phyloP scores from a whole-genome alignment of 2,888 invertebrate genomes.

The Rhogogaster chlorosoma region DNA sequence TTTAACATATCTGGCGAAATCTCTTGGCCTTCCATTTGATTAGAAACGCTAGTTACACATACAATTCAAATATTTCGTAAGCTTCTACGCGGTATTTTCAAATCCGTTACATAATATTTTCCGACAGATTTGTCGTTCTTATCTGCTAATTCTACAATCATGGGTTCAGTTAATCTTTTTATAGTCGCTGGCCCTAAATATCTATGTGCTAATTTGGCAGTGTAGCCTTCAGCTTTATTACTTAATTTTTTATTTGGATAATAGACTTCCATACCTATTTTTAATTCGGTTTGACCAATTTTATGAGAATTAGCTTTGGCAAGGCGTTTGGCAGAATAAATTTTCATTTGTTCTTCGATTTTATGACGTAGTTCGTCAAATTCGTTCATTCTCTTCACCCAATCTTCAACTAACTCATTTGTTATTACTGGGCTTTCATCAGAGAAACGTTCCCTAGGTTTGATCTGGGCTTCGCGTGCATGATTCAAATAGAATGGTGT shows the following conservation, averaged over 20 bases:
- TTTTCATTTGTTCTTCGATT: too few species aligned
- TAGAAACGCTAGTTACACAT: not conserved
- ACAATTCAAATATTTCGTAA: not conserved
- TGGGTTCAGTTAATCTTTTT: conserved; percentile 9
- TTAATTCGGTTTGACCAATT: too few species aligned
- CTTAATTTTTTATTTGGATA: too few species aligned
- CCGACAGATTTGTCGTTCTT: too few species aligned
- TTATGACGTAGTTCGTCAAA: too few species aligned
- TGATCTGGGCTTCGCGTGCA: conserved; percentile 49
- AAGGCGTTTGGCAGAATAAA: too few species aligned
- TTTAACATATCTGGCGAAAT: not conserved
- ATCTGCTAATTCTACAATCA: conserved; percentile 25
- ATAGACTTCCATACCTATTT: too few species aligned
- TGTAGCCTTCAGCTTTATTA: too few species aligned
- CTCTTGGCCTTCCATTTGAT: not conserved
- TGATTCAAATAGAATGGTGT: conserved; percentile 57
- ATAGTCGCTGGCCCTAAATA: not conserved
- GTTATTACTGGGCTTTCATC: conserved; percentile 28
- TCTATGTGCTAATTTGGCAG: not conserved
- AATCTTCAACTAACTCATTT: not conserved
- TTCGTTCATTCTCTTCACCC: too few species aligned
- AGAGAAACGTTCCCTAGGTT: not conserved
- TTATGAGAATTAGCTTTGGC: too few species aligned
- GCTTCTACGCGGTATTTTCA: conserved; percentile 18
- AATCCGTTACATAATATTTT: conserved; percentile 25